Percentiles rank a stretch among this genome's conserved stretches.
phyloP scores from a whole-genome alignment of 2,797 vertebrate genomes.

The Iguana delicatissima region DNA sequence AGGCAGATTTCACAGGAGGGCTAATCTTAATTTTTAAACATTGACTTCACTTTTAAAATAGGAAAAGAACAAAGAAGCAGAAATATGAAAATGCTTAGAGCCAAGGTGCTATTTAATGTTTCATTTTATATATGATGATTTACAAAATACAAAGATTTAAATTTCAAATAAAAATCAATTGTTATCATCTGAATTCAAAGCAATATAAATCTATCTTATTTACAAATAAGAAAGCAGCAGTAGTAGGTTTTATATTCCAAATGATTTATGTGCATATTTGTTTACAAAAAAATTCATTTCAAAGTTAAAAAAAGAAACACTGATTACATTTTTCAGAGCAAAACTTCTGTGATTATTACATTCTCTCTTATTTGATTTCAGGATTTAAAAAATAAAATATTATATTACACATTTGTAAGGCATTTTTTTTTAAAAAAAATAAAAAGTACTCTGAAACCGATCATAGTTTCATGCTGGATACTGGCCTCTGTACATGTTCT shows the following conservation, averaged over 20 bases:
- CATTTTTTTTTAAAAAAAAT: background rate
- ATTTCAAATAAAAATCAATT: conserved; percentile 43
- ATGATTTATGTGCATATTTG: conserved; percentile 43
- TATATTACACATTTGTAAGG: conserved; percentile 4
- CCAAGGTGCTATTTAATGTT: conserved; percentile 64
- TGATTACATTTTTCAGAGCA: conserved; percentile 51
- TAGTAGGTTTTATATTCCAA: conserved; percentile 39
- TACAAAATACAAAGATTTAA: conserved; percentile 60
- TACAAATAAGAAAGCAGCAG: conserved; percentile 40
- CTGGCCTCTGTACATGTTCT: background rate
- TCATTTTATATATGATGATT: conserved; percentile 36
- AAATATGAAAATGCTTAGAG: conserved; percentile 21
- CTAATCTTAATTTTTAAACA: background rate
- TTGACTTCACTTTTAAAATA: background rate
- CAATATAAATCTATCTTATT: background rate
- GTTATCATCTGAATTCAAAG: conserved; percentile 18
- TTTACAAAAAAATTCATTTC: background rate
- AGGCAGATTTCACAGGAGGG: too few species aligned
- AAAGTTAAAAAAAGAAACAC: conserved; percentile 15
- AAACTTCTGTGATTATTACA: conserved; percentile 47
- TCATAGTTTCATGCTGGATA: background rate
- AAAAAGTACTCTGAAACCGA: background rate
- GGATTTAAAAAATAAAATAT: conserved; percentile 16
- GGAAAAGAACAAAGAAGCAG: background rate
- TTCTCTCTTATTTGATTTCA: background rate